Evolutionary conservation across 2,888 invertebrate genomes (phyloP).

Genomic region (Onthophagus sagittarius): DNA sequence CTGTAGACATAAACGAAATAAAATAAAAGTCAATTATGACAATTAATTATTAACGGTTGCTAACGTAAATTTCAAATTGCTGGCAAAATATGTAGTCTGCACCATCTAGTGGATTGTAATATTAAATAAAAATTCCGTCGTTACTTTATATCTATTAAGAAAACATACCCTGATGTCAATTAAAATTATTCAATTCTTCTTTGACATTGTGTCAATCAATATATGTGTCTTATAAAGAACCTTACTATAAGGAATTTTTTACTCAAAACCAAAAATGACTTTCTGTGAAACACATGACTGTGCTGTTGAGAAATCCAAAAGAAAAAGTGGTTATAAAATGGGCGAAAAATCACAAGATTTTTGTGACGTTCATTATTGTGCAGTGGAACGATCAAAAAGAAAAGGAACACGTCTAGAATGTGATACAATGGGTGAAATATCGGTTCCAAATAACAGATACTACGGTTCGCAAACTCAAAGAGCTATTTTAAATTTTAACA

Average conservation of each 20-base stretch:
- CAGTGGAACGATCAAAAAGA: background rate
- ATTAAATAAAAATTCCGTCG: no score
- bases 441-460: slow-evolving; percentile 85
- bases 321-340: background rate
- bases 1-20: no score
- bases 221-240: background rate
- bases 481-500: slow-evolving; percentile 94
- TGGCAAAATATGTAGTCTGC: no score
- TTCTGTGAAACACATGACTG: background rate
- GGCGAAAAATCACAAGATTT: background rate
- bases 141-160: no score
- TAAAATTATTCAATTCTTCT: no score
- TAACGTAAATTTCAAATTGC: no score
- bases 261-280: background rate
- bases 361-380: background rate
- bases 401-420: slow-evolving; percentile 60
- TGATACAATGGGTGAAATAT: slow-evolving; percentile 94
- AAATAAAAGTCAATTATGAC: no score
- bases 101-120: no score
- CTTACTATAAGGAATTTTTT: background rate
- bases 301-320: background rate
- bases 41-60: no score
- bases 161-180: no score
- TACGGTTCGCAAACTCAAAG: slow-evolving; percentile 97
- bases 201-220: background rate